phyloP scores from a whole-genome alignment of 1,140 invertebrate species.

The honey bee (Apis mellifera) region Amel_HAv3.1 CM009937.2:5709001-5709500 shows the following conservation, averaged over 20 bases:
- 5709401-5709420: constrained; percentile 43
- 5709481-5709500: background rate
- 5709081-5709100: background rate
- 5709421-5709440: constrained; percentile 64
- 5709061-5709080: background rate
- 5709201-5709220: constrained; percentile 37
- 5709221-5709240: background rate
- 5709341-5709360: constrained; percentile 76
- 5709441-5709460: constrained; percentile 37
- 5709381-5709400: constrained; percentile 47
- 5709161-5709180: constrained; percentile 6
- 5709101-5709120: background rate
- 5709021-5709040: background rate
- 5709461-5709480: constrained; percentile 53
- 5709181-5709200: background rate
- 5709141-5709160: background rate
- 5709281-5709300: constrained; percentile 57
- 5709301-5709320: constrained; percentile 70
- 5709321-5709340: constrained; percentile 77
- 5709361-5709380: constrained; percentile 72
- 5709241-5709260: constrained; percentile 25
- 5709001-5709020: background rate
- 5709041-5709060: background rate
- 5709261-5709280: constrained; percentile 56
- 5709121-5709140: background rate